A percentile compares a stretch with the other conserved stretches of the same genome.
phyloP scores from a whole-genome alignment of 1,140 invertebrate species.

The Pseudachorutes palmiensis region DNA sequence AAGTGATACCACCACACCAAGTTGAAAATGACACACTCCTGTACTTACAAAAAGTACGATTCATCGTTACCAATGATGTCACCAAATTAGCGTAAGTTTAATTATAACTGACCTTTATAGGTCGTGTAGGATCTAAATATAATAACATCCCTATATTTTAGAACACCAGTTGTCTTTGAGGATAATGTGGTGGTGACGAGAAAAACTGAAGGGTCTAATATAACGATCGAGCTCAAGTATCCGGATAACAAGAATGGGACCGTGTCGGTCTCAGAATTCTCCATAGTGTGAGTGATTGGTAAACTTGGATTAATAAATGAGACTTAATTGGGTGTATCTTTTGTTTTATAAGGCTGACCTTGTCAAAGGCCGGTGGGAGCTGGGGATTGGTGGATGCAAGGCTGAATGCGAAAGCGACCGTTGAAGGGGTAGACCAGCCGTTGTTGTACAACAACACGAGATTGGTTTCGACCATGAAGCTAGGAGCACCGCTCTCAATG shows the following conservation, averaged over 20 bases:
- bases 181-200: no score
- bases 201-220: no score
- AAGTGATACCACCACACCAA: not conserved
- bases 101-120: no score
- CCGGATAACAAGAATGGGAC: not conserved
- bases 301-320: no score
- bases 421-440: not conserved
- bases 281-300: not conserved
- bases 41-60: not conserved
- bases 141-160: no score
- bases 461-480: slow-evolving; percentile 10
- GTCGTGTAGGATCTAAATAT: no score
- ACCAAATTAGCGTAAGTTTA: not conserved
- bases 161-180: no score
- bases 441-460: not conserved
- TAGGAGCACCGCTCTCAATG: slow-evolving; percentile 8
- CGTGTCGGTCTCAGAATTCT: not conserved
- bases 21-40: not conserved
- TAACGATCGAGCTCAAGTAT: not conserved
- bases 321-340: not conserved
- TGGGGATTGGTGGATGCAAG: not conserved
- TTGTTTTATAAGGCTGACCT: not conserved
- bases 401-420: not conserved
- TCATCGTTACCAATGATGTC: not conserved
- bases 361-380: not conserved